phyloP scores from a whole-genome alignment of 2,113 vertebrate species.

The Semnopithecus entellus region DNA sequence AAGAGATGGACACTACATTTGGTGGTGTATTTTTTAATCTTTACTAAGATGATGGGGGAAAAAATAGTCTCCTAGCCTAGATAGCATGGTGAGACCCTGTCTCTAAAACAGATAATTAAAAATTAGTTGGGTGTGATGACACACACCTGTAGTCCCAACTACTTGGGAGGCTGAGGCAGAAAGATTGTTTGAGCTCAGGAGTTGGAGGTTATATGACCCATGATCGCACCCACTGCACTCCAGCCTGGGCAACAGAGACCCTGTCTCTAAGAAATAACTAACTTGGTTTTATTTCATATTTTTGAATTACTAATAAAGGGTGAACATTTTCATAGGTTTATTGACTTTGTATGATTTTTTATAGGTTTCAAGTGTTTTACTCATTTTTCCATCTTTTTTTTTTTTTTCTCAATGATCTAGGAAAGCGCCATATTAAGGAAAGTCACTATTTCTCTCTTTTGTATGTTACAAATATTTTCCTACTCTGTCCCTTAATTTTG shows the following conservation, averaged over 20 bases:
- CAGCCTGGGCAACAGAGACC: too few relatives aligned
- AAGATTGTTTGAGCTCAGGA: too few relatives aligned
- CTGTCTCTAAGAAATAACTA: too few relatives aligned
- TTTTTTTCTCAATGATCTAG: neutral
- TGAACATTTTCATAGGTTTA: neutral
- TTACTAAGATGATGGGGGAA: neutral
- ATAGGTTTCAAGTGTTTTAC: neutral
- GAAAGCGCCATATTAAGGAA: neutral
- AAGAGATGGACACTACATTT: neutral
- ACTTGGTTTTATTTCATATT: neutral
- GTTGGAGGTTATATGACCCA: too few relatives aligned
- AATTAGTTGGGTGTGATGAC: too few relatives aligned
- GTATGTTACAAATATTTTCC: neutral
- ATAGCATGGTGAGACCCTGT: too few relatives aligned
- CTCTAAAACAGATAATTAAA: too few relatives aligned
- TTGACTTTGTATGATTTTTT: neutral
- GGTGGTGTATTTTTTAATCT: neutral
- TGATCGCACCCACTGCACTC: too few relatives aligned
- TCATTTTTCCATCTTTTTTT: neutral
- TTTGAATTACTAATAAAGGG: neutral
- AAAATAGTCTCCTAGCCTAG: neutral
- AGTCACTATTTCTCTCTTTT: neutral
- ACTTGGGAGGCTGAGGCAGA: too few relatives aligned
- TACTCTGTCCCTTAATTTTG: neutral
- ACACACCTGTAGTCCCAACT: too few relatives aligned